Percentiles rank a stretch among this genome's conserved stretches.
Evolutionary conservation across 2,113 vertebrate species (phyloP).

Genomic region (Rissa tridactyla): DNA sequence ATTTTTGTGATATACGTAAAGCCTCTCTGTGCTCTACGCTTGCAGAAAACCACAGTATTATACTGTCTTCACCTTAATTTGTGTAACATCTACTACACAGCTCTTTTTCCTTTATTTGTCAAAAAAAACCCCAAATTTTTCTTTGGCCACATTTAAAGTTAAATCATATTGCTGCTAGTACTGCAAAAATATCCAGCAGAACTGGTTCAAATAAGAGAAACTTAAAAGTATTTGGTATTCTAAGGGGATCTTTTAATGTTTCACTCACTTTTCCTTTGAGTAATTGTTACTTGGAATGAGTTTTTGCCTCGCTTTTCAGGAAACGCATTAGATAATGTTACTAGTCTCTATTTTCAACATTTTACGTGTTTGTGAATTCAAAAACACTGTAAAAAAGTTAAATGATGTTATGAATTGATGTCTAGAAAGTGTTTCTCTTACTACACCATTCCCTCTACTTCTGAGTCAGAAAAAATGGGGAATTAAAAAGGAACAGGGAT

Average conservation of each 20-base stretch:
- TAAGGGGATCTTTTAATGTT: neutral
- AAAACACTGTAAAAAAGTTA: neutral
- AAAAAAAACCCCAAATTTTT: neutral
- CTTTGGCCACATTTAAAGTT: neutral
- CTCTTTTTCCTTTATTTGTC: neutral
- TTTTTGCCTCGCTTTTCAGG: slow-evolving; percentile 49
- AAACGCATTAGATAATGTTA: slow-evolving; percentile 37
- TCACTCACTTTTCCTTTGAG: neutral
- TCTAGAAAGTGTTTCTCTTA: neutral
- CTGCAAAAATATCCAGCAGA: neutral
- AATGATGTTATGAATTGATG: neutral
- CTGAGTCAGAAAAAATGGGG: neutral
- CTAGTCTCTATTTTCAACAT: slow-evolving; percentile 17
- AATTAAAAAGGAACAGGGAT: neutral
- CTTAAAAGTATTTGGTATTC: neutral
- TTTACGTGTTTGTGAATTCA: neutral
- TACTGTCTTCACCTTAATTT: neutral
- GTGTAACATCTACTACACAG: neutral
- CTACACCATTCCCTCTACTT: neutral
- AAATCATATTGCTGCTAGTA: neutral
- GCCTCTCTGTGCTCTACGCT: neutral
- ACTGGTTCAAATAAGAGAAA: neutral
- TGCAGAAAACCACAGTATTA: neutral
- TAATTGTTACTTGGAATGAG: slow-evolving; percentile 33
- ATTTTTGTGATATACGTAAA: neutral